A percentile compares a stretch with the other conserved stretches of the same genome.
phyloP scores from a whole-genome alignment of 2,888 invertebrate genomes.

The Apoderus coryli region DNA sequence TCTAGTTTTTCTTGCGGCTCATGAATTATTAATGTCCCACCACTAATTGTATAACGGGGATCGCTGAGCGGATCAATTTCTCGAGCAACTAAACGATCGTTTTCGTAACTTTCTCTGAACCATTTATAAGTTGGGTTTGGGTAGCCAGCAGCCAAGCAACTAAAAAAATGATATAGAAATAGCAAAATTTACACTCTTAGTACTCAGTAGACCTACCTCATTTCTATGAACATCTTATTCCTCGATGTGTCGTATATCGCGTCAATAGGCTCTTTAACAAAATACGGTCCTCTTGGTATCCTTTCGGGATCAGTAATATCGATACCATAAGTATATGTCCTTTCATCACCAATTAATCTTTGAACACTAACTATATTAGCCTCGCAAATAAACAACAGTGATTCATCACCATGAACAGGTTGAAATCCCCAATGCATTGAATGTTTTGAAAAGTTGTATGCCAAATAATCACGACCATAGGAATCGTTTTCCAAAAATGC shows the following conservation, averaged over 20 bases:
- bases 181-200: too few relatives aligned
- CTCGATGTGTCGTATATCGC: conserved; percentile 71
- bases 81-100: conserved; percentile 55
- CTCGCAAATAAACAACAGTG: conserved; percentile 77
- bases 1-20: conserved; percentile 67
- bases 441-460: conserved; percentile 58
- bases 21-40: conserved; percentile 80
- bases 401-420: conserved; percentile 62
- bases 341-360: conserved; percentile 55
- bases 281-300: conserved; percentile 79
- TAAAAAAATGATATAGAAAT: conserved; percentile 25
- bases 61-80: conserved; percentile 66
- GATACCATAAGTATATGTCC: conserved; percentile 75
- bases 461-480: conserved; percentile 54
- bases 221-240: too few relatives aligned
- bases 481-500: conserved; percentile 53
- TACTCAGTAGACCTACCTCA: too few relatives aligned
- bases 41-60: conserved; percentile 70
- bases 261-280: conserved; percentile 70
- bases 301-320: conserved; percentile 65
- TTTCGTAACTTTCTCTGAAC: conserved; percentile 77
- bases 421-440: conserved; percentile 75
- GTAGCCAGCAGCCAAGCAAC: conserved; percentile 73
- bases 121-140: conserved; percentile 83
- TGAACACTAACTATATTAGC: conserved; percentile 59